Evolutionary conservation across 2,888 invertebrate species (phyloP).

Genomic region (Drosophila cracens): DNA sequence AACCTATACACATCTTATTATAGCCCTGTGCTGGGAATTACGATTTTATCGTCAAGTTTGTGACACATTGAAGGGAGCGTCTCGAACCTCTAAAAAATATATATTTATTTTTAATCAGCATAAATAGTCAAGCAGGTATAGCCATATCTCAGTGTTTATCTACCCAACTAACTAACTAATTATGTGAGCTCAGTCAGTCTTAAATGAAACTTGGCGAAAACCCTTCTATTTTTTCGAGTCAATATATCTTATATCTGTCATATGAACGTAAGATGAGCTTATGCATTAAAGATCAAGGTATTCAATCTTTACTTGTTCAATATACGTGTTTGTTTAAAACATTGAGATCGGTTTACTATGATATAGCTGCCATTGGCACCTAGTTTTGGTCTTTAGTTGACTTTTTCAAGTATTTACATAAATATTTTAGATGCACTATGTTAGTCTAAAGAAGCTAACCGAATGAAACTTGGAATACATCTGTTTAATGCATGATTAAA

Average conservation of each 20-base stretch:
- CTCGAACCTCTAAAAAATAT: background rate
- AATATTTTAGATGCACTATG: background rate
- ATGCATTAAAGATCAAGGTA: background rate
- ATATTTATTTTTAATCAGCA: background rate
- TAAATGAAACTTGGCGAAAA: background rate
- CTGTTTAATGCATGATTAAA: too few relatives aligned
- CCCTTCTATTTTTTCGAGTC: too few relatives aligned
- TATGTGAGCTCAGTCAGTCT: background rate
- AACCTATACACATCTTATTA: conserved; percentile 50
- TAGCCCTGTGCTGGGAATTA: background rate
- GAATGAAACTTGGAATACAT: background rate
- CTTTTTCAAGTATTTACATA: background rate
- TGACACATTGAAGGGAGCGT: background rate
- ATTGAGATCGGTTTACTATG: background rate
- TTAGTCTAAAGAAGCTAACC: background rate
- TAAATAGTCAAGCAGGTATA: background rate
- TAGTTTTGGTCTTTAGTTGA: background rate
- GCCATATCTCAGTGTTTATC: background rate
- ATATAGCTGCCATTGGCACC: background rate
- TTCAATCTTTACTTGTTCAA: too few relatives aligned
- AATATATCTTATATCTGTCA: too few relatives aligned
- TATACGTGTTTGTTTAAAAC: too few relatives aligned
- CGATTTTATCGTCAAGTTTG: background rate
- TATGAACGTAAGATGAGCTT: too few relatives aligned
- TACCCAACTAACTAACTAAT: background rate